Percentiles rank a stretch among this genome's conserved stretches.
Evolutionary conservation across 1,140 invertebrate genomes (phyloP).

Genomic region (Vollenhovia emeryi): DNA sequence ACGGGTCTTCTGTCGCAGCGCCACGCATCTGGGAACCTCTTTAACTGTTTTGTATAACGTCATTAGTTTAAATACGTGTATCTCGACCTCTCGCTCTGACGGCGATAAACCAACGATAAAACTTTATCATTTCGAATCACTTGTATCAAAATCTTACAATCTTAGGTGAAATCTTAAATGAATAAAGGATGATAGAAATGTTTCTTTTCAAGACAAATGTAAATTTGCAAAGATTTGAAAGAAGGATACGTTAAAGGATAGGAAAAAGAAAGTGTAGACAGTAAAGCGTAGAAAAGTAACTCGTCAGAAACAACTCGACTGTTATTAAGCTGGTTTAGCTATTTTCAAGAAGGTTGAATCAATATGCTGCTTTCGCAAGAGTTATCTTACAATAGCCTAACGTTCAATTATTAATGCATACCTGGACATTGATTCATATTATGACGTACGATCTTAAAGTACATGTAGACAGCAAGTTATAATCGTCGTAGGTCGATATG

Average conservation of each 20-base stretch:
- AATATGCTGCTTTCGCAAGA: constrained; percentile 49
- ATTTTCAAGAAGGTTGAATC: constrained; percentile 56
- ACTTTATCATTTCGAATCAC: neutral
- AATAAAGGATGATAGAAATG: neutral
- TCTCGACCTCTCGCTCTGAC: neutral
- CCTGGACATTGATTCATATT: constrained; percentile 53
- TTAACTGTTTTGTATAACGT: constrained; percentile 83
- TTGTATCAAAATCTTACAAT: neutral
- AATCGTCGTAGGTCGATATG: constrained; percentile 44
- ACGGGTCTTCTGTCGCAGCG: constrained; percentile 77
- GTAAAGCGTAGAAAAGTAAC: neutral
- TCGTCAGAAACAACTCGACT: neutral
- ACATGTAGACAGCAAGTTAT: constrained; percentile 48
- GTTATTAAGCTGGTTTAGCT: constrained; percentile 39
- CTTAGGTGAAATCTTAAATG: neutral
- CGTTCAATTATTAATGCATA: constrained; percentile 26
- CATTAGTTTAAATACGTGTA: constrained; percentile 75
- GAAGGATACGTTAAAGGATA: neutral
- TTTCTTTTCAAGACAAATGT: neutral
- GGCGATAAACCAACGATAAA: neutral
- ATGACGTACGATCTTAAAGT: constrained; percentile 48
- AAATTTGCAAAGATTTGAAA: neutral
- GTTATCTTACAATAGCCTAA: constrained; percentile 40
- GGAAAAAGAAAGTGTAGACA: neutral
- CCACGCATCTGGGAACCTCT: constrained; percentile 78